phyloP scores from a whole-genome alignment of 2,113 vertebrate genomes.

The Petrocephalus zakoni region DNA sequence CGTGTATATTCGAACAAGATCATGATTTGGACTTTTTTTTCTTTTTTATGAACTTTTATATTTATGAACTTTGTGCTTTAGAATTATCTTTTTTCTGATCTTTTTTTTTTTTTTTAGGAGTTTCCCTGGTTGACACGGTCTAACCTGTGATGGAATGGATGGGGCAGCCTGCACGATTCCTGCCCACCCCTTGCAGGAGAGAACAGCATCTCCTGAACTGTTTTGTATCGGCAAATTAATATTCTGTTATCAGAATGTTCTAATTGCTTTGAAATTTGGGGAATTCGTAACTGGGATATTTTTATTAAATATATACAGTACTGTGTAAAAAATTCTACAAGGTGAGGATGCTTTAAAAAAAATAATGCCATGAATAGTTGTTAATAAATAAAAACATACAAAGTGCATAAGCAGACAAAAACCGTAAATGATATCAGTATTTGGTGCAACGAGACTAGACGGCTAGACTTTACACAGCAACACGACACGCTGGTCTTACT shows the following conservation, averaged over 20 bases:
- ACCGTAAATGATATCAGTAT: background rate
- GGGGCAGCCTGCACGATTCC: background rate
- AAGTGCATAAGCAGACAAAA: background rate
- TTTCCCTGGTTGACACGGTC: background rate
- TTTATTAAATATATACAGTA: background rate
- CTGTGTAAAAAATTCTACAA: background rate
- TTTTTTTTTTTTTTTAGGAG: background rate
- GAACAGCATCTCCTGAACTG: background rate
- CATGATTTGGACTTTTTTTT: background rate
- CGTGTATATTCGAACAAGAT: background rate
- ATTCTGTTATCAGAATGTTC: background rate
- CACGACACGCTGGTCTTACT: background rate
- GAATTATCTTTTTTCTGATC: no score
- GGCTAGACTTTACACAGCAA: background rate
- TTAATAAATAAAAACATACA: background rate
- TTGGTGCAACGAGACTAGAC: background rate
- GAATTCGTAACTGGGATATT: background rate
- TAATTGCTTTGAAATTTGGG: background rate
- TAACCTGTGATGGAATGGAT: background rate
- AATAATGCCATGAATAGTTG: background rate
- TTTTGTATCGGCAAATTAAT: background rate
- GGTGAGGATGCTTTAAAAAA: background rate
- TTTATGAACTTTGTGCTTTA: no score
- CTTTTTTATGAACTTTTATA: no score
- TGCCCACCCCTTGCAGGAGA: background rate